Percentiles rank a stretch among this genome's conserved stretches.
Evolutionary conservation across 2,888 invertebrate genomes (phyloP).

Genomic region (Pollenia griseotomentosa): DNA sequence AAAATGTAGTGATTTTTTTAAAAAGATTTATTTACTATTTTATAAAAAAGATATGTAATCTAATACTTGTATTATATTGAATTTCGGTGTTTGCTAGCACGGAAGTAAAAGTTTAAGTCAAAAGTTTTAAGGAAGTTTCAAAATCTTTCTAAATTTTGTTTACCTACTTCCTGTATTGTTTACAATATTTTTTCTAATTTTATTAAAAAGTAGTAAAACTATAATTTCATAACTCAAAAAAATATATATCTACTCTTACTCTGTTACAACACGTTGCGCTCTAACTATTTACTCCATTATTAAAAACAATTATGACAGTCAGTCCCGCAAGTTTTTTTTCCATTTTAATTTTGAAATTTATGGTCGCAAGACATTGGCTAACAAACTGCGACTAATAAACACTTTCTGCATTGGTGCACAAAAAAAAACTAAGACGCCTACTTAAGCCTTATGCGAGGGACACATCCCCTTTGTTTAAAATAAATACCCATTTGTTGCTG

Average conservation of each 20-base stretch:
- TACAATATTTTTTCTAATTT: background rate
- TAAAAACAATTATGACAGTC: constrained; percentile 65
- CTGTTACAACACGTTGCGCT: constrained; percentile 59
- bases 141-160: constrained; percentile 4
- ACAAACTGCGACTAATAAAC: constrained; percentile 72
- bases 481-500: constrained; percentile 28
- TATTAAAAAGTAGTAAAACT: background rate
- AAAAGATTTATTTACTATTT: constrained; percentile 15
- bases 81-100: background rate
- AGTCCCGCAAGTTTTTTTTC: background rate
- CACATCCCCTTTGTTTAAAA: constrained; percentile 59
- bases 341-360: constrained; percentile 21
- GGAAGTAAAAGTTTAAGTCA: constrained; percentile 32
- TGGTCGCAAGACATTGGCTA: constrained; percentile 66
- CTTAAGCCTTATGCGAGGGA: constrained; percentile 52
- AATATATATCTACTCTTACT: background rate
- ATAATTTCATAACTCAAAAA: background rate
- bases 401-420: constrained; percentile 72
- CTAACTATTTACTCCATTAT: constrained; percentile 64
- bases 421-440: constrained; percentile 68
- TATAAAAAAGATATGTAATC: constrained; percentile 33
- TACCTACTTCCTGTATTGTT: constrained; percentile 3
- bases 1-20: constrained; percentile 34
- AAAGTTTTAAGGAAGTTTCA: constrained; percentile 35
- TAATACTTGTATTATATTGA: constrained; percentile 26